Evolutionary conservation across 2,888 invertebrate genomes (phyloP).

Genomic region (Oscheius myriophilus): DNA sequence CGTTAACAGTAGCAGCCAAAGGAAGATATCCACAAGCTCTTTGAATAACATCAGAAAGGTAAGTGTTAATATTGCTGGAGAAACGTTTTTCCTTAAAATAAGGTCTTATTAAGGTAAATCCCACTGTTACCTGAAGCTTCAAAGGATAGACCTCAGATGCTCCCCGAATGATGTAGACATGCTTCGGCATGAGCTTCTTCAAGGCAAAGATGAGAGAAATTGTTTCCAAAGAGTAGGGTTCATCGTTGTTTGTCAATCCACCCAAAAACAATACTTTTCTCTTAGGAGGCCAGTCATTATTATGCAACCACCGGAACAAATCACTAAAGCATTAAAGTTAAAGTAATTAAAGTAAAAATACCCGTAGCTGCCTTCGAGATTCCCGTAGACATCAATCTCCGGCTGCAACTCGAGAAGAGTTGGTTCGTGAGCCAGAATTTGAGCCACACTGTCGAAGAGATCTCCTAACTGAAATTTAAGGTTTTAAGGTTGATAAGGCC

Average conservation of each 20-base stretch:
- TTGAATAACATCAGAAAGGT: too few relatives aligned
- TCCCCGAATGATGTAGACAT: slow-evolving; percentile 46
- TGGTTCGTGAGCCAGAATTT: slow-evolving; percentile 4
- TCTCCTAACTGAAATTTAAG: neutral
- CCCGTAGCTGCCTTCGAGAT: slow-evolving; percentile 38
- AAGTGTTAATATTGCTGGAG: too few relatives aligned
- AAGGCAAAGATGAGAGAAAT: slow-evolving; percentile 23
- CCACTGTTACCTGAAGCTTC: too few relatives aligned
- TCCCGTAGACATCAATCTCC: slow-evolving; percentile 37
- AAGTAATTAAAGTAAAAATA: slow-evolving; percentile 6
- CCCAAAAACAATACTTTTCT: slow-evolving; percentile 17
- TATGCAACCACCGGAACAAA: slow-evolving; percentile 24
- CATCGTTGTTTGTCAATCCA: neutral
- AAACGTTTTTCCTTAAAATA: too few relatives aligned
- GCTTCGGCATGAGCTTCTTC: slow-evolving; percentile 37
- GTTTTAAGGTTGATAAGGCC: too few relatives aligned
- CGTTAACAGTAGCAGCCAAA: too few relatives aligned
- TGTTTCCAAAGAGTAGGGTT: slow-evolving; percentile 9
- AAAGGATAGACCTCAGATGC: slow-evolving; percentile 33
- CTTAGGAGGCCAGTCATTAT: slow-evolving; percentile 24
- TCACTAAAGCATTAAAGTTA: slow-evolving; percentile 14
- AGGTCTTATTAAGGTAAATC: too few relatives aligned
- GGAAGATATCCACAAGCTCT: too few relatives aligned
- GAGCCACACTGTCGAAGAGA: slow-evolving; percentile 14
- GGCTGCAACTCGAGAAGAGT: slow-evolving; percentile 36